These are phyloP conservation scores for Osmoderma eremita DNA, from an alignment of 2,888 invertebrate genomes.

Conservation along the genomic window DNA sequence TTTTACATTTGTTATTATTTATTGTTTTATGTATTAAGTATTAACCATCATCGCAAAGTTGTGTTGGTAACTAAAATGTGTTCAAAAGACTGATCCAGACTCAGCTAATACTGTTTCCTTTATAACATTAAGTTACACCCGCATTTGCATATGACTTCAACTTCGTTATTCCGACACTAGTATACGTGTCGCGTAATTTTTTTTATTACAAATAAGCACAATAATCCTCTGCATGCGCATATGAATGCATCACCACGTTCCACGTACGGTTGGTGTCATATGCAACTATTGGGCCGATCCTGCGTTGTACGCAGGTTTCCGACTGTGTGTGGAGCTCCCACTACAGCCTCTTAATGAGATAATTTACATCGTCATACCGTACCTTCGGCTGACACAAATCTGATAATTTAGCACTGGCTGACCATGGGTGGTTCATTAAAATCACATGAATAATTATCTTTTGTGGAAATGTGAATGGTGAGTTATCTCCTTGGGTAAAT, in stretches of 20 bases:
- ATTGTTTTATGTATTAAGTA: too few relatives aligned
- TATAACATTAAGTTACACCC: too few relatives aligned
- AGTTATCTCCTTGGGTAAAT: conserved; percentile 36
- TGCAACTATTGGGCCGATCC: neutral
- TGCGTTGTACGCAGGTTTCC: conserved; percentile 16
- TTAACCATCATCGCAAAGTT: too few relatives aligned
- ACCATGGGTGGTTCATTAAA: conserved; percentile 55
- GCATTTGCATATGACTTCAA: neutral
- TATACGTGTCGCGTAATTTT: conserved; percentile 22
- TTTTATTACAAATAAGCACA: conserved; percentile 23
- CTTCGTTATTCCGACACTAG: conserved; percentile 26
- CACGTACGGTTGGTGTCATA: conserved; percentile 9
- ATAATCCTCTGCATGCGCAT: conserved; percentile 14
- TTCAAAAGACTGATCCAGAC: too few relatives aligned
- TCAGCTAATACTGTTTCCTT: too few relatives aligned
- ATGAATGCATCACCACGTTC: conserved; percentile 7
- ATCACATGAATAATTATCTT: conserved; percentile 49
- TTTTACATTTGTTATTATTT: too few relatives aligned
- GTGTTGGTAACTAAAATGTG: too few relatives aligned
- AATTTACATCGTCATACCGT: conserved; percentile 52
- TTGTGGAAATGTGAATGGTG: conserved; percentile 38
- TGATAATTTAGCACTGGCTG: conserved; percentile 52
- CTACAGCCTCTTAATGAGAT: conserved; percentile 46
- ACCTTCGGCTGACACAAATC: conserved; percentile 54
- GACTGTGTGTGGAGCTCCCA: conserved; percentile 37